Percentiles rank a stretch among this genome's conserved stretches.
Evolutionary conservation across 53 echinoderm and acorn worm genomes (phyloP).

Genomic region (Patiria pectinifera): DNA sequence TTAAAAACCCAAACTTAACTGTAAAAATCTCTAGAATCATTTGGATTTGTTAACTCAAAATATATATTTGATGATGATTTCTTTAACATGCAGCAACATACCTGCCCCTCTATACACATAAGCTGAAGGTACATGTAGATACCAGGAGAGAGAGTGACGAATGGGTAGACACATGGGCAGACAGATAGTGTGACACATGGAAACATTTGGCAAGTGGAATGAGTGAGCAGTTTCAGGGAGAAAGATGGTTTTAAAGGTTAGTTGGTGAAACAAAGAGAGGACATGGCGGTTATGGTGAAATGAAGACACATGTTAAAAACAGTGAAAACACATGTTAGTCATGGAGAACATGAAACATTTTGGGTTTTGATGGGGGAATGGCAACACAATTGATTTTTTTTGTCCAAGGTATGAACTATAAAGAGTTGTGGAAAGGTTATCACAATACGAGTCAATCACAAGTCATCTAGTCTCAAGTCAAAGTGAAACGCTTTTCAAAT

Average conservation of each 20-base stretch:
- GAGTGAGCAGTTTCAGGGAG: constrained; percentile 33
- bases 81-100: constrained; percentile 46
- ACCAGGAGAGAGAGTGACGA: constrained; percentile 39
- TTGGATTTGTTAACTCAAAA: neutral
- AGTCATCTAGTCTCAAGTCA: no score
- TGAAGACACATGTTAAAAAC: neutral
- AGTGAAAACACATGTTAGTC: neutral
- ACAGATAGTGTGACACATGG: constrained; percentile 48
- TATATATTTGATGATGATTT: neutral
- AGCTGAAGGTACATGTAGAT: constrained; percentile 19
- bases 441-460: no score
- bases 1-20: neutral
- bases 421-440: no score
- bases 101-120: constrained; percentile 66
- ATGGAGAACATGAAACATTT: neutral
- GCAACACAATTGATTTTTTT: no score
- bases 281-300: neutral
- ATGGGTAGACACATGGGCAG: constrained; percentile 37
- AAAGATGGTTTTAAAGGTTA: constrained; percentile 26
- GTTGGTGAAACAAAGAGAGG: neutral
- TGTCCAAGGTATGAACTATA: no score
- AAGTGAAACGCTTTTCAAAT: no score
- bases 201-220: constrained; percentile 48
- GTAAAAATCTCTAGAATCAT: neutral
- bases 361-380: no score